phyloP scores from a whole-genome alignment of 2,113 vertebrate genomes.

The Percopsis transmontana region DNA sequence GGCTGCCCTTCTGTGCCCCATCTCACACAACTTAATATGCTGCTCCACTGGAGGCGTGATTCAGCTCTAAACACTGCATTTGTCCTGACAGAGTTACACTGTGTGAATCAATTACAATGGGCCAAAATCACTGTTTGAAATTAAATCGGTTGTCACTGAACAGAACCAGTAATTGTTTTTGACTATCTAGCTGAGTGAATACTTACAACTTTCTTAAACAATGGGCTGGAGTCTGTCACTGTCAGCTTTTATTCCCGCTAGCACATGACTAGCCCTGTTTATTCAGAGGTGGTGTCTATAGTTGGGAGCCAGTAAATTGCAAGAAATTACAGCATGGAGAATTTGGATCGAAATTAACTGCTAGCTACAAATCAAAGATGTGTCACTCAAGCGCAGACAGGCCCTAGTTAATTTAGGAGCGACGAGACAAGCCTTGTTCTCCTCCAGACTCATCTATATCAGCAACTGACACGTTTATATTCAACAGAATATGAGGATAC shows the following conservation, averaged over 20 bases:
- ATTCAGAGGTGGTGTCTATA: conserved; percentile 41
- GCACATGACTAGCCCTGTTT: conserved; percentile 43
- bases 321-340: conserved; percentile 62
- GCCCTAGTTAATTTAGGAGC: conserved; percentile 72
- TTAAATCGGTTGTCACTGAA: conserved; percentile 45
- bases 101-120: conserved; percentile 59
- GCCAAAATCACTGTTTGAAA: conserved; percentile 47
- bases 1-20: conserved; percentile 55
- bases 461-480: conserved; percentile 78
- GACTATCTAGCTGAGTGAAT: conserved; percentile 45
- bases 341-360: conserved; percentile 76
- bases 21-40: conserved; percentile 57
- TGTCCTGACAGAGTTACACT: conserved; percentile 56
- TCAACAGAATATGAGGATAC: conserved; percentile 71
- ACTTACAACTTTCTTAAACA: conserved; percentile 36
- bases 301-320: conserved; percentile 43
- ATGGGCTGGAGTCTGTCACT: conserved; percentile 19
- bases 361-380: conserved; percentile 75
- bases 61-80: conserved; percentile 47
- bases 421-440: conserved; percentile 63
- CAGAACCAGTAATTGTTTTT: conserved; percentile 53
- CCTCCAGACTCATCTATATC: conserved; percentile 67
- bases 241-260: conserved; percentile 41
- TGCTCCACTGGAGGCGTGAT: conserved; percentile 5
- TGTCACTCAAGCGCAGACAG: conserved; percentile 73